A percentile compares a stretch with the other conserved stretches of the same genome.
Conservation (phyloP, 2,797 vertebrate genomes). For the Hyperoplus immaculatus region DNA sequence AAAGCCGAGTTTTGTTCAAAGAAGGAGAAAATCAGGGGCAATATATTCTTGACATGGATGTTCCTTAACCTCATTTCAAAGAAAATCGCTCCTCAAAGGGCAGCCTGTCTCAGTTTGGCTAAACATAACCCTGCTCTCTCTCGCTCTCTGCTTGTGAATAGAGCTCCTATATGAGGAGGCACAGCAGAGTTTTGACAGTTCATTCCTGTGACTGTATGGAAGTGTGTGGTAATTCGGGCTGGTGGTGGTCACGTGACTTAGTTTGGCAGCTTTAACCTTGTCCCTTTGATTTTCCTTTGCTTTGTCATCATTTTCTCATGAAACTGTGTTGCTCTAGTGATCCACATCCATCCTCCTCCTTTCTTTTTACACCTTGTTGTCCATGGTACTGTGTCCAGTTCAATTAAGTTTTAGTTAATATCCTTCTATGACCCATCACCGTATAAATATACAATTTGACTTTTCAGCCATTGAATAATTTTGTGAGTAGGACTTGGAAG, state of each 20-base stretch:
- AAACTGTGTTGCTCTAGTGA: not conserved
- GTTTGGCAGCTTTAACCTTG: constrained; percentile 37
- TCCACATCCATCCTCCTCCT: constrained; percentile 4
- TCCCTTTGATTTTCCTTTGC: constrained; percentile 23
- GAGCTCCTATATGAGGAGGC: constrained; percentile 70
- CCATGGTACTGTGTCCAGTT: not conserved
- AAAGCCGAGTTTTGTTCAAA: constrained; percentile 76
- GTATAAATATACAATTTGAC: not conserved
- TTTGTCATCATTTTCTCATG: constrained; percentile 47
- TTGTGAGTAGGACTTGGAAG: not conserved
- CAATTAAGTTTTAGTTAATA: not conserved
- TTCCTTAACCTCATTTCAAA: constrained; percentile 81
- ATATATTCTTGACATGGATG: constrained; percentile 84
- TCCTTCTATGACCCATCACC: not conserved
- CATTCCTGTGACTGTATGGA: constrained; percentile 59
- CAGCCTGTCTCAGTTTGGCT: constrained; percentile 75
- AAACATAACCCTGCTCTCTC: constrained; percentile 61
- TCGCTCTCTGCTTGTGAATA: constrained; percentile 70
- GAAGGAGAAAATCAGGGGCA: constrained; percentile 66
- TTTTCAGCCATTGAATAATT: not conserved
- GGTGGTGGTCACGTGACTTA: constrained; percentile 48
- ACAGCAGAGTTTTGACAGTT: constrained; percentile 54
- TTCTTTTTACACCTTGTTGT: not conserved
- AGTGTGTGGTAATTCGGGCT: constrained; percentile 52
- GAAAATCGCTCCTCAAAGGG: constrained; percentile 78